Base-by-base conservation (phyloP, 2,888 invertebrate genomes). In the Sarcophaga subvicina region DNA sequence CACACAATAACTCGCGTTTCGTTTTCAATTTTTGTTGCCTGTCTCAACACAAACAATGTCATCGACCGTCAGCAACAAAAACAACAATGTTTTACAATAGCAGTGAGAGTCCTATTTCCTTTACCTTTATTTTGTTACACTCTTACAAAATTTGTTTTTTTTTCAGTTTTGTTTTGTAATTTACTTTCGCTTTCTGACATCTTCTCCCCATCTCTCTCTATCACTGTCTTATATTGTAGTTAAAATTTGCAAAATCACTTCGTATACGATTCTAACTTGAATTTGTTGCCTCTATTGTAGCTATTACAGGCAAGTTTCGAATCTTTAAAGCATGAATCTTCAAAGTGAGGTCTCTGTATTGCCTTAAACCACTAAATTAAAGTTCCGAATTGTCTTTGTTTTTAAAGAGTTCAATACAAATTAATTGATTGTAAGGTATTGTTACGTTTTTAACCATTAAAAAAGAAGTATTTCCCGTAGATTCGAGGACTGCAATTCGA, bases 1-100 rank as follows among this genome's bases (percentile, higher is more conserved):
- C 54, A 54, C 54, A 54, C 54, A 66, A 22, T 67, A 49, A 54
- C 14, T 25, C 45, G 17, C 22, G 45, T 12, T 45, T 45, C 67
- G 37, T 54, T 54, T 54, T 54, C 54, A 14, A 37, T 62, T 63
- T 12, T 77, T 72, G 22, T 62, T 62, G 37, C 45, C 17, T 70
- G 62, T 54, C 54, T 54, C 17, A 71, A 80, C n/a, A 12, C 78
- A 62, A 77, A 64, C 77, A 49, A 71, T 27, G 27, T 54, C n/a
- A 49, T 45, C 12, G 66, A 60, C 66, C 63, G n/a, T 47, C 49
- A 70, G 37, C 60, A 60, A 72, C 67, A 37, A 67, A 49, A 67
- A 59, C 72, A 37, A 45, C 71, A n/a, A 22, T n/a, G n/a, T 10
- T 37, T 37, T 37, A 37, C 62, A 62, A 59, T 64, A 37, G 49